phyloP scores from a whole-genome alignment of 37 sponge, comb jelly and placozoan genomes.

The Lycopodina hypogea region DNA sequence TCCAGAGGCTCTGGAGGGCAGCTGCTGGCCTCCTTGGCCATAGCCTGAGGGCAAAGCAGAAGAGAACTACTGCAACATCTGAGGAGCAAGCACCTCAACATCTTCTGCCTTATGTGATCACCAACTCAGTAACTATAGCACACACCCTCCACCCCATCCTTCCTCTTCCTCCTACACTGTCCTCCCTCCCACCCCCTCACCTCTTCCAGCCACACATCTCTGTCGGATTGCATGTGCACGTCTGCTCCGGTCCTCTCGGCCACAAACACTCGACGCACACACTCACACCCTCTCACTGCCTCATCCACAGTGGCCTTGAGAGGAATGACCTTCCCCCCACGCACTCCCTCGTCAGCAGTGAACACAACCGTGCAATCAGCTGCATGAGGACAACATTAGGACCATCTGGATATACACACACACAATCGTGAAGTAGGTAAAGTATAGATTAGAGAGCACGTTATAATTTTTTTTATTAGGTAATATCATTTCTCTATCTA shows the following conservation, averaged over 20 bases:
- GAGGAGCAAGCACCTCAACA: neutral
- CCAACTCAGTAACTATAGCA: too few species aligned
- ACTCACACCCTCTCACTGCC: constrained; percentile 72
- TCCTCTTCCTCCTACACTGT: neutral
- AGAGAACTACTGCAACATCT: neutral
- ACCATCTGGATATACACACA: neutral
- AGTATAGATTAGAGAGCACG: too few species aligned
- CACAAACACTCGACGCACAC: constrained; percentile 78
- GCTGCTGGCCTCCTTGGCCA: constrained; percentile 57
- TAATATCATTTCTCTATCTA: too few species aligned
- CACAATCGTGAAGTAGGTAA: too few species aligned
- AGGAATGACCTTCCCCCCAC: constrained; percentile 90
- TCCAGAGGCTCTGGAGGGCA: constrained; percentile 87
- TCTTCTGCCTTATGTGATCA: neutral
- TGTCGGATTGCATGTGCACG: constrained; percentile 47
- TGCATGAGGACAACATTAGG: neutral
- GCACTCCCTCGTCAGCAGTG: constrained; percentile 81
- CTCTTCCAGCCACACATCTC: constrained; percentile 78
- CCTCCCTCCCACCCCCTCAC: constrained; percentile 17
- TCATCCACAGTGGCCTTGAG: constrained; percentile 87
- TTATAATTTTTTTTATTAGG: too few species aligned
- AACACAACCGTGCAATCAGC: constrained; percentile 70
- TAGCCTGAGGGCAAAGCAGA: constrained; percentile 54
- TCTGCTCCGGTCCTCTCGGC: constrained; percentile 77
- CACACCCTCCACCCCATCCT: neutral